These are phyloP conservation scores for Sialia sialis DNA, from an alignment of 2,113 vertebrate genomes.

Conservation along the genomic window DNA sequence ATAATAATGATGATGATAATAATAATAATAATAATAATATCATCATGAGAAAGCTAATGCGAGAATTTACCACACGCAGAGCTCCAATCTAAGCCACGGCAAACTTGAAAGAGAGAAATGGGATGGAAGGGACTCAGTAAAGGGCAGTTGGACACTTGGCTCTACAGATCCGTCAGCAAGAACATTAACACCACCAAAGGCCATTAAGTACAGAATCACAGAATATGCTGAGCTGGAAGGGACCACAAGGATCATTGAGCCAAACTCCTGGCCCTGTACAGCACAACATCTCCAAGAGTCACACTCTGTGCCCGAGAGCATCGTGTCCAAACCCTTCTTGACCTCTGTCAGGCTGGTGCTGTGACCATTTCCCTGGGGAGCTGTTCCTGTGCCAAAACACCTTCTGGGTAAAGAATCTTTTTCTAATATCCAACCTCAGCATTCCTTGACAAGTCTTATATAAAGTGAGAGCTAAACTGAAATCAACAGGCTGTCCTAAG, in stretches of 20 bases:
- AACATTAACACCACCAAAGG: neutral
- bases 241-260: neutral
- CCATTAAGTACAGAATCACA: neutral
- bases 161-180: neutral
- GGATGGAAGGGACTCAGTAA: neutral
- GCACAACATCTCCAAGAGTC: neutral
- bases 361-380: neutral
- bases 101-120: neutral
- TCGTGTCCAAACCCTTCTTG: neutral
- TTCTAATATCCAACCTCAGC: neutral
- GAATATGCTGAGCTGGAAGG: neutral
- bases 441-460: neutral
- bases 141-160: neutral
- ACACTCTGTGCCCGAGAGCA: neutral
- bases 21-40: neutral
- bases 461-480: neutral
- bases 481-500: neutral
- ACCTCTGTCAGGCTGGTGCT: neutral
- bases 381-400: neutral
- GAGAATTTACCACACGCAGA: neutral
- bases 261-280: neutral
- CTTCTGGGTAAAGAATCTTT: neutral
- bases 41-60: neutral
- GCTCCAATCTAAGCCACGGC: neutral
- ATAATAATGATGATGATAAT: too few species aligned